Conservation (phyloP, 1,140 invertebrate species). For the Protaetia brevitarsis region DNA sequence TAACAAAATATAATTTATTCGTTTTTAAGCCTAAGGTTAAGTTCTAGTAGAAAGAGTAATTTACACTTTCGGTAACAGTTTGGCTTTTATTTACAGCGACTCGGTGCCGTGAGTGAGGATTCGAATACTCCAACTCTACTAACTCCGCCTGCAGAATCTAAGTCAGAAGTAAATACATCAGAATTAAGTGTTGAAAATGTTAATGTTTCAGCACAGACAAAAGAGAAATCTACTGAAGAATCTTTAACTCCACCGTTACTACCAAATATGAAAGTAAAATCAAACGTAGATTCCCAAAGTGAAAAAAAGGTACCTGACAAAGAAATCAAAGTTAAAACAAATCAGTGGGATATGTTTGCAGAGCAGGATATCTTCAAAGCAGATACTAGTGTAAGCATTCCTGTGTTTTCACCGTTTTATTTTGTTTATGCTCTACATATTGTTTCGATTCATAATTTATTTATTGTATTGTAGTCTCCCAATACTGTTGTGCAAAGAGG, state of each 20-base stretch:
- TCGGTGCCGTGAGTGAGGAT: conserved; percentile 61
- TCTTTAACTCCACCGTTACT: conserved; percentile 48
- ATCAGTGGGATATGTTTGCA: conserved; percentile 84
- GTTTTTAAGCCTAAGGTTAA: neutral
- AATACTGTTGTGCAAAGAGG: conserved; percentile 69
- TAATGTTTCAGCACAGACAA: conserved; percentile 5
- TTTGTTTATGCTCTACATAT: neutral
- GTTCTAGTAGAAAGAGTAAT: no score
- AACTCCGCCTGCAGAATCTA: conserved; percentile 29
- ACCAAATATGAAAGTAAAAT: conserved; percentile 45
- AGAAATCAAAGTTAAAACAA: conserved; percentile 49
- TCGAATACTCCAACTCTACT: conserved; percentile 50
- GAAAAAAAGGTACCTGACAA: conserved; percentile 29
- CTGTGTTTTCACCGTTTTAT: neutral
- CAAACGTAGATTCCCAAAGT: conserved; percentile 16
- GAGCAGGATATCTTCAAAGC: conserved; percentile 84
- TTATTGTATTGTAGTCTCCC: conserved; percentile 57
- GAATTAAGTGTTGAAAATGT: conserved; percentile 9
- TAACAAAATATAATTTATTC: no score
- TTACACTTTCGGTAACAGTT: no score
- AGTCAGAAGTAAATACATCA: conserved; percentile 19
- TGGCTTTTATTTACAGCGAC: conserved; percentile 47
- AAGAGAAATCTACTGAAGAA: conserved; percentile 39
- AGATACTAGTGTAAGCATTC: conserved; percentile 72
- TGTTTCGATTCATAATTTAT: neutral